These are phyloP conservation scores for Glossosoma conforme DNA, from an alignment of 1,140 invertebrate species.

Conservation along the genomic window DNA sequence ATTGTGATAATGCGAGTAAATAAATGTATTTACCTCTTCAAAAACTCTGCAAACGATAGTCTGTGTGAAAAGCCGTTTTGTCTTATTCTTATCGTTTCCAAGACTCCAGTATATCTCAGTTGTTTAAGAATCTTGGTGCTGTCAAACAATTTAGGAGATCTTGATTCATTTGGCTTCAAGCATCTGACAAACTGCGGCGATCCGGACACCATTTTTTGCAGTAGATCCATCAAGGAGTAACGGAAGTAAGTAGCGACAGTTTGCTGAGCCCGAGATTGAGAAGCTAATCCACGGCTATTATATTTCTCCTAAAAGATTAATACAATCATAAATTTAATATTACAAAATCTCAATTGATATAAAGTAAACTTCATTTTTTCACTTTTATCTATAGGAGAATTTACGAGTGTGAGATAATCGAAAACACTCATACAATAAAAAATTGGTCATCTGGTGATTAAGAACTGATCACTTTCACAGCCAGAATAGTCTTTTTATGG, in stretches of 20 bases:
- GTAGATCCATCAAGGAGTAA: conserved; percentile 77
- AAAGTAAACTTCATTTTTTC: too few relatives aligned
- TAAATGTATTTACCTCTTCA: conserved; percentile 58
- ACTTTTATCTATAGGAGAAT: too few relatives aligned
- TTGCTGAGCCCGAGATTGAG: conserved; percentile 79
- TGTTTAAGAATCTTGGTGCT: conserved; percentile 69
- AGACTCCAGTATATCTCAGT: conserved; percentile 72
- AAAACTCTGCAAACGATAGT: conserved; percentile 72
- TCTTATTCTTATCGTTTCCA: conserved; percentile 77
- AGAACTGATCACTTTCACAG: too few relatives aligned
- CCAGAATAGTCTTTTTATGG: too few relatives aligned
- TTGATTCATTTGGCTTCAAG: conserved; percentile 75
- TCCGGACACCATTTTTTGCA: conserved; percentile 77
- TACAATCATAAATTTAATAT: background rate
- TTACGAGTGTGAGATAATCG: too few relatives aligned
- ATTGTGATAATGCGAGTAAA: background rate
- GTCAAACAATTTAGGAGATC: conserved; percentile 65
- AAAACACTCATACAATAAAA: too few relatives aligned
- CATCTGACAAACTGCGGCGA: conserved; percentile 80
- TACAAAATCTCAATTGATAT: too few relatives aligned
- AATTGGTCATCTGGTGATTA: too few relatives aligned
- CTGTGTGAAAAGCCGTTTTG: conserved; percentile 79
- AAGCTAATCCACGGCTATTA: conserved; percentile 61
- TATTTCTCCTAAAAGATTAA: conserved; percentile 41
- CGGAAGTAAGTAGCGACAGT: conserved; percentile 81